A percentile compares a stretch with the other conserved stretches of the same genome.
Conservation (phyloP, 2,113 vertebrate genomes). For the Scortum barcoo region DNA sequence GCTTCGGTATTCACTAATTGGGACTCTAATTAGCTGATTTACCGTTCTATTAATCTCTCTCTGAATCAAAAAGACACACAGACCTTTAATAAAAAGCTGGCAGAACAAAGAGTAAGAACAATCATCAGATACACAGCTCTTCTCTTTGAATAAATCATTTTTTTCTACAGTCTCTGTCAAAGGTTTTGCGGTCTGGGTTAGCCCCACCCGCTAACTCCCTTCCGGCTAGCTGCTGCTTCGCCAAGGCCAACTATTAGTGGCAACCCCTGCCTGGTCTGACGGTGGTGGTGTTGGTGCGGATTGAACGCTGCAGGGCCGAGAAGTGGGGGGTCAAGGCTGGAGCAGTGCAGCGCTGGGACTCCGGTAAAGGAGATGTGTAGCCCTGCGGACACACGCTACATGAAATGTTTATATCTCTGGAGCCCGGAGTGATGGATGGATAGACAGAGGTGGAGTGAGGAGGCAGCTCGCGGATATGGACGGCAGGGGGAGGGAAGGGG, state of each 20-base stretch:
- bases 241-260: conserved; percentile 21
- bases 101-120: neutral
- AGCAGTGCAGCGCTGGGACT: conserved; percentile 4
- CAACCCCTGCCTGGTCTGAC: neutral
- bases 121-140: neutral
- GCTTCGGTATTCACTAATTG: neutral
- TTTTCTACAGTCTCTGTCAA: neutral
- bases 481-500: neutral
- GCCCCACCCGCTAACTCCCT: conserved; percentile 1
- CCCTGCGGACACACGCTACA: conserved; percentile 29
- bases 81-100: neutral
- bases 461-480: neutral
- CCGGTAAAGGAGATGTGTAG: conserved; percentile 9
- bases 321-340: conserved; percentile 34
- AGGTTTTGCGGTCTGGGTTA: neutral
- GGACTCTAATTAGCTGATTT: neutral
- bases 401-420: conserved; percentile 47
- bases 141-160: neutral
- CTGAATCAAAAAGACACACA: neutral
- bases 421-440: conserved; percentile 34
- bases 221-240: neutral
- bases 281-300: neutral
- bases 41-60: neutral
- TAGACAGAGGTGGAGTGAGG: neutral
- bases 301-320: conserved; percentile 30